Evolutionary conservation across 2,888 invertebrate genomes (phyloP).

Genomic region (Caenorhabditis sulstoni): DNA sequence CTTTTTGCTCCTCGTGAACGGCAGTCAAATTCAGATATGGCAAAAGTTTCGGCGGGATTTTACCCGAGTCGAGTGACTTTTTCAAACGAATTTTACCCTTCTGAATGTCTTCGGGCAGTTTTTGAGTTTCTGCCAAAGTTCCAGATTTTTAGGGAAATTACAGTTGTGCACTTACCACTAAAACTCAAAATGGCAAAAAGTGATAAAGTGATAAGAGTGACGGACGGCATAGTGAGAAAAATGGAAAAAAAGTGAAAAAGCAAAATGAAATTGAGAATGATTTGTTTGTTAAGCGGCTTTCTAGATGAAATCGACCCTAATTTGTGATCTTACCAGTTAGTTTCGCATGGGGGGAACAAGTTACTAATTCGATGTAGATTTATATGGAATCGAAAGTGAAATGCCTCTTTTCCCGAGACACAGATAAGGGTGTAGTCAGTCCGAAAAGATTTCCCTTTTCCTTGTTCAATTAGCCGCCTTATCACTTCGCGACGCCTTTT

Average conservation of each 20-base stretch:
- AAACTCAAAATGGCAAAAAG: background rate
- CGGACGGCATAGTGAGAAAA: background rate
- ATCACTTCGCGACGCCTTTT: too few relatives aligned
- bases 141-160: too few relatives aligned
- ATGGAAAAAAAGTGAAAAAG: background rate
- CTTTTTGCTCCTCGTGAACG: conserved; percentile 15
- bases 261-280: too few relatives aligned
- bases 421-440: conserved; percentile 8
- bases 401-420: background rate
- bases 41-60: conserved; percentile 20
- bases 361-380: conserved; percentile 8
- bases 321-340: conserved; percentile 10
- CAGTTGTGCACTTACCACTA: background rate
- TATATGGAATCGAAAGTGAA: conserved; percentile 2
- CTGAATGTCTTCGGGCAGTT: conserved; percentile 16
- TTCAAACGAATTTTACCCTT: conserved; percentile 19
- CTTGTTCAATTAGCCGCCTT: too few relatives aligned
- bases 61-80: conserved; percentile 16
- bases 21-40: conserved; percentile 36
- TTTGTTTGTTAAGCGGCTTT: too few relatives aligned
- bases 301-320: conserved; percentile 9
- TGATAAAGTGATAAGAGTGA: background rate
- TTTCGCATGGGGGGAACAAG: too few relatives aligned
- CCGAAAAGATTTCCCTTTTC: too few relatives aligned
- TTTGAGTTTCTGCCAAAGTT: background rate